These are phyloP conservation scores for Osmerus eperlanus DNA, from an alignment of 2,113 vertebrate genomes.

Conservation along the genomic window DNA sequence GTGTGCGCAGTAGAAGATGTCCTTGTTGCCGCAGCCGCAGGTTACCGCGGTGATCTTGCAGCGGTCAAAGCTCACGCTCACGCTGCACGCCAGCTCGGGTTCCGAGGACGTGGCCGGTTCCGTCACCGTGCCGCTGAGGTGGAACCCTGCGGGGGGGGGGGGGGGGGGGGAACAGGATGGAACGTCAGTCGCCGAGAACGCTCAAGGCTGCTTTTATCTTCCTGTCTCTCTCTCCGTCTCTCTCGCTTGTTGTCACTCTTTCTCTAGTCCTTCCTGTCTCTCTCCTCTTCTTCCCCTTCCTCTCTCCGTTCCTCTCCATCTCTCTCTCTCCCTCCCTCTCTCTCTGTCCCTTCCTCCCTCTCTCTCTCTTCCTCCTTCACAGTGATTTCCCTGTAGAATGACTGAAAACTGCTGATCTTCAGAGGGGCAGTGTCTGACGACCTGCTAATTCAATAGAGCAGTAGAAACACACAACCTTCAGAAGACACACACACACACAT, in stretches of 20 bases:
- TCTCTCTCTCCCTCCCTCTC: no score
- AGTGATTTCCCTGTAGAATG: no score
- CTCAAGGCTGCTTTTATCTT: slow-evolving; percentile 9
- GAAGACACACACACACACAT: neutral
- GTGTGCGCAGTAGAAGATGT: slow-evolving; percentile 91
- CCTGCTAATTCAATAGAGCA: slow-evolving; percentile 1
- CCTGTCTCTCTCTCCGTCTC: neutral
- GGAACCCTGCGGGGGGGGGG: slow-evolving; percentile 73
- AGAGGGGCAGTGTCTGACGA: no score
- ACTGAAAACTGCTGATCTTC: no score
- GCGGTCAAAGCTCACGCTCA: slow-evolving; percentile 92
- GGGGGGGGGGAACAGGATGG: slow-evolving; percentile 1
- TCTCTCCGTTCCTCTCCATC: no score
- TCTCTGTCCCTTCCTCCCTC: no score
- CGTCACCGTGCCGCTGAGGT: slow-evolving; percentile 86
- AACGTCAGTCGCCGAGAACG: neutral
- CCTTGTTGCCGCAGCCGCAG: slow-evolving; percentile 90
- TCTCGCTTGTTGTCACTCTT: neutral
- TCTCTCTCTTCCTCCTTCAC: no score
- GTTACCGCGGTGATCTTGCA: slow-evolving; percentile 94
- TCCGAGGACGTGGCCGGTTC: slow-evolving; percentile 83
- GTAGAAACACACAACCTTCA: slow-evolving; percentile 24
- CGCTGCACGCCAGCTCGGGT: slow-evolving; percentile 86
- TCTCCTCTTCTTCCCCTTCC: no score
- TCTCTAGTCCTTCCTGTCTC: no score